Percentiles rank a stretch among this genome's conserved stretches.
Evolutionary conservation across 2,888 invertebrate species (phyloP).

Genomic region (Phortica okadai): DNA sequence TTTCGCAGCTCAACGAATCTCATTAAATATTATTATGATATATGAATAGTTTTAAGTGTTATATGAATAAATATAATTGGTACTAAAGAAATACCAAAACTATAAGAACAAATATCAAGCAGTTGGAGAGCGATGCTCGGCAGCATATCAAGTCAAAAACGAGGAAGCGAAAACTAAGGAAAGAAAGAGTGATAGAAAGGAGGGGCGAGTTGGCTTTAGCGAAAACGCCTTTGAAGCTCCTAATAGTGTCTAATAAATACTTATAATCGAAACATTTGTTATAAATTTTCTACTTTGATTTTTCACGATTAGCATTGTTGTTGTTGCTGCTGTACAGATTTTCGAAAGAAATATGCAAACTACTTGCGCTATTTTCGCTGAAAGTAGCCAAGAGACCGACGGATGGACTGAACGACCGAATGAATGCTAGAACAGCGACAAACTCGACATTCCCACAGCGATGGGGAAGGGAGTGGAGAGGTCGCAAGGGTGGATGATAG

Average conservation of each 20-base stretch:
- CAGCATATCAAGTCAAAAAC: no score
- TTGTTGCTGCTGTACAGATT: background rate
- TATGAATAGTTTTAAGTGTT: no score
- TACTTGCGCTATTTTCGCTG: constrained; percentile 50
- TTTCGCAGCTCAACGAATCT: no score
- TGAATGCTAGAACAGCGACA: background rate
- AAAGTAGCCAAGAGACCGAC: constrained; percentile 4
- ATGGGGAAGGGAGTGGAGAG: background rate
- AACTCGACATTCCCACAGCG: background rate
- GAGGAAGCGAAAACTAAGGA: no score
- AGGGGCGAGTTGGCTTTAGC: no score
- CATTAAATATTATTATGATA: no score
- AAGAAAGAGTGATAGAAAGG: no score
- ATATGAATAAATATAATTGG: no score
- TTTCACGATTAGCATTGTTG: background rate
- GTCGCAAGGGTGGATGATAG: background rate
- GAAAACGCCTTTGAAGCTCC: background rate
- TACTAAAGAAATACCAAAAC: no score
- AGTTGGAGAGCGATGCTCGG: no score
- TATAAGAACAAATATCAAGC: no score
- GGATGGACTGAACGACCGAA: background rate
- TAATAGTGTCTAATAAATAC: background rate
- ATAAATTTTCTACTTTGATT: background rate
- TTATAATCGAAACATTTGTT: background rate
- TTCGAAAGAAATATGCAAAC: constrained; percentile 65